Conservation (phyloP, 2,113 vertebrate genomes). For the Lipophrys pholis region DNA sequence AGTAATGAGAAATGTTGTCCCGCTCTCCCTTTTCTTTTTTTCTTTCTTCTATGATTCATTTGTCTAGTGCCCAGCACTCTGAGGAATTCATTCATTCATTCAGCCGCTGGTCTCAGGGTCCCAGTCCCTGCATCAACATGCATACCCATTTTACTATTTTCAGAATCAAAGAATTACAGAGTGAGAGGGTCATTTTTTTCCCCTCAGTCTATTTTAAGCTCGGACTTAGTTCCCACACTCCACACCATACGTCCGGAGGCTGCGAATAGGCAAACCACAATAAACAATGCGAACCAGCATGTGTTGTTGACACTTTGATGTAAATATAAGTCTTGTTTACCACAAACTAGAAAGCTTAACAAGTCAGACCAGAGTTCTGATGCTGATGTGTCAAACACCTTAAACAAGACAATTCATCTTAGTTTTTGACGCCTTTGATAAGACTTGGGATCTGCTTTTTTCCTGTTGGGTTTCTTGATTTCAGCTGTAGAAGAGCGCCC, state of each 20-base stretch:
- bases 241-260: constrained; percentile 46
- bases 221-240: constrained; percentile 82
- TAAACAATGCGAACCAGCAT: constrained; percentile 45
- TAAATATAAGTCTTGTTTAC: not conserved
- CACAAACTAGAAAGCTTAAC: too few species aligned
- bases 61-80: constrained; percentile 67
- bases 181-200: constrained; percentile 55
- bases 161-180: constrained; percentile 79
- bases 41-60: constrained; percentile 68
- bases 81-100: constrained; percentile 80
- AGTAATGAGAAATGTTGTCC: constrained; percentile 83
- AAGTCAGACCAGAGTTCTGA: not conserved
- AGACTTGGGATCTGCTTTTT: not conserved
- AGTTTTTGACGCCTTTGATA: constrained; percentile 6
- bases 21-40: constrained; percentile 33
- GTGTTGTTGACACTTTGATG: constrained; percentile 1
- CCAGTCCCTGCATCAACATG: constrained; percentile 66
- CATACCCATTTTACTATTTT: constrained; percentile 78
- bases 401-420: constrained; percentile 2
- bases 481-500: constrained; percentile 27
- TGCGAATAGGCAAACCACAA: constrained; percentile 40
- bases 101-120: constrained; percentile 74
- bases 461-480: constrained; percentile 2
- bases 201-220: constrained; percentile 74
- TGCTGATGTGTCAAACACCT: not conserved